A percentile compares a stretch with the other conserved stretches of the same genome.
These are phyloP conservation scores for Urophycis tenuis DNA, from an alignment of 2,797 vertebrate genomes.

Conservation along the genomic window DNA sequence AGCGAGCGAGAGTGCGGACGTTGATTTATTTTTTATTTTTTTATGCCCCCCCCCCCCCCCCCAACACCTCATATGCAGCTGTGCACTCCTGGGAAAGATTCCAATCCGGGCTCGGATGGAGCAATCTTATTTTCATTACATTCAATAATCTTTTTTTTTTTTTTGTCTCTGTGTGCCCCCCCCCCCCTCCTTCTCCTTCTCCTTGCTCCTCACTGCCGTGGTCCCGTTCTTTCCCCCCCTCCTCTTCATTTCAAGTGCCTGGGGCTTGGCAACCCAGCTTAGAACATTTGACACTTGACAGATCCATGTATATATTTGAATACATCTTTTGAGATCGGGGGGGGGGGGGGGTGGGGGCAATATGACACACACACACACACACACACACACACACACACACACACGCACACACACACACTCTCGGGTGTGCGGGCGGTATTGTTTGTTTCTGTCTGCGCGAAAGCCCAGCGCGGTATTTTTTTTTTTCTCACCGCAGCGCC, in stretches of 20 bases:
- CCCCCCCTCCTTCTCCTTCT: not conserved
- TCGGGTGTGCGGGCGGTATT: not conserved
- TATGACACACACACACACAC: not conserved
- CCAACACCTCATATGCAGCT: not conserved
- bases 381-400: not conserved
- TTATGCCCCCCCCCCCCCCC: not conserved
- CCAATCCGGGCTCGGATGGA: constrained; percentile 5
- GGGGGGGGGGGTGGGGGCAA: too few species aligned
- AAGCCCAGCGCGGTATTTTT: not conserved
- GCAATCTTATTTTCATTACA: constrained; percentile 31
- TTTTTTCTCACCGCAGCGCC: constrained; percentile 22
- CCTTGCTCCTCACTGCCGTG: not conserved
- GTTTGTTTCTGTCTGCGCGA: constrained; percentile 15
- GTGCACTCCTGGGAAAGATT: constrained; percentile 24
- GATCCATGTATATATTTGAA: constrained; percentile 61
- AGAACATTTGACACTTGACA: constrained; percentile 60
- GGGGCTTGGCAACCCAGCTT: constrained; percentile 45
- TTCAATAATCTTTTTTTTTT: not conserved
- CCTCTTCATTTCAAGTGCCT: constrained; percentile 28
- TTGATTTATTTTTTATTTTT: too few species aligned
- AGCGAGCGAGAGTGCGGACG: not conserved
- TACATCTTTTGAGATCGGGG: constrained; percentile 32
- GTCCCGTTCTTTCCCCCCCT: constrained; percentile 11
- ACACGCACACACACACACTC: not conserved
- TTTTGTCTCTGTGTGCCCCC: not conserved